Evolutionary conservation across 2,797 vertebrate genomes (phyloP), one percentile per base, ranked within the genome.

Genomic region (Decapterus maruadsi): DNA sequence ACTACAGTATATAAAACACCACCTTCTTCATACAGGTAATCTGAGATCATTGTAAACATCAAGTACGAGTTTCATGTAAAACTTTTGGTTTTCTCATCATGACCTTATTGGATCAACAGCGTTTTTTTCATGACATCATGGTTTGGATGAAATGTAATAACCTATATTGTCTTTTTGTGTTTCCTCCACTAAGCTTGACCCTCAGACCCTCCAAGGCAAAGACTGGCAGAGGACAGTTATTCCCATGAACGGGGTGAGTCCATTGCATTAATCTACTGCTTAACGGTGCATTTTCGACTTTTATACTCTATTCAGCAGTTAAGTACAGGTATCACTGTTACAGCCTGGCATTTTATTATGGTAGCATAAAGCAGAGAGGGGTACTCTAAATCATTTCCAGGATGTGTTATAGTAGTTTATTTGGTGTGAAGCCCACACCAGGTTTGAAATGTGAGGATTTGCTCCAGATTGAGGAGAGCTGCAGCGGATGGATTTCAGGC

Each of bases 161-260:
- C n/a, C 19, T 46, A 31, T 64, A 31, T 64, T 77, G 19, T 77
- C 8, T n/a, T 64, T 73, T 57, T 78, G 26, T 63, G 8, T 78
- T 78, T 11, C 40, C 36, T 56, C 26, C 38, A 11, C 14, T 69
- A 93, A 99, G 98, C 95, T 99, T 81, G 98, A 99, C 56, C 95
- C 96, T 0, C 97, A 99, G 87, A 86, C 83, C 0, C 93, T 99
- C 73, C 97, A 98, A 86, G 97, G 97, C 77, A 98, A 98, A 93
- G 98, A 99, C 34, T 99, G 98, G 98, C 98, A 99, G 68, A 96
- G 97, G 58, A 97, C 97, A 0, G 96, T 99, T 82, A 97, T 99
- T 81, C 93, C 95, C 5, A 99, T 99, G 98, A 98, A 97, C 0
- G 98, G 97, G 90, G 98, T 99, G 92, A 91, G 97, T 95, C 14